These are phyloP conservation scores for Adelognathus sp. DNA, from an alignment of 2,888 invertebrate species.

Conservation along the genomic window DNA sequence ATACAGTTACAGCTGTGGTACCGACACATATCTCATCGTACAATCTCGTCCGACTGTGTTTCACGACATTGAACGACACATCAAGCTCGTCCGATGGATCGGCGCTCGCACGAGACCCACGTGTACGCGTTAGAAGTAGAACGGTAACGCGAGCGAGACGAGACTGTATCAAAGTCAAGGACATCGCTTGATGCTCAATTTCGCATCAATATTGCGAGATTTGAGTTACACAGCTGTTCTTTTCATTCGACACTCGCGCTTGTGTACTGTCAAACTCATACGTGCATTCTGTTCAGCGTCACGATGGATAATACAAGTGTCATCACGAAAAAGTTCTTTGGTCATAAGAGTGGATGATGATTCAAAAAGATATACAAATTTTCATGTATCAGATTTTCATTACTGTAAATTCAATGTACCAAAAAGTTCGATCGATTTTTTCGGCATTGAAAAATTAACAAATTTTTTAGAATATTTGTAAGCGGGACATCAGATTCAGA, in stretches of 20 bases:
- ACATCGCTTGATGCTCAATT: not conserved
- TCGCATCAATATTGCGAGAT: constrained; percentile 7
- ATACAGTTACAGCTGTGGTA: not conserved
- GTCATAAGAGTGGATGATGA: too few relatives aligned
- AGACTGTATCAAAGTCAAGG: constrained; percentile 37
- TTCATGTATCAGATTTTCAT: too few relatives aligned
- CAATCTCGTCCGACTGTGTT: not conserved
- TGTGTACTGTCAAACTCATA: too few relatives aligned
- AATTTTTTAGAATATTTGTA: too few relatives aligned
- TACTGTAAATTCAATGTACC: too few relatives aligned
- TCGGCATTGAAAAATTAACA: too few relatives aligned
- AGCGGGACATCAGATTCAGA: too few relatives aligned
- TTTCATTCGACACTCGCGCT: not conserved
- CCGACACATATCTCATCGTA: not conserved
- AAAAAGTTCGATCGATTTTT: too few relatives aligned
- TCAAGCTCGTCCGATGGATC: not conserved
- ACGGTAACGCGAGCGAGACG: constrained; percentile 2
- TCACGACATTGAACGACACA: not conserved
- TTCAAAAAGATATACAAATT: too few relatives aligned
- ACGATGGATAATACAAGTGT: too few relatives aligned
- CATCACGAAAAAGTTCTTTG: too few relatives aligned
- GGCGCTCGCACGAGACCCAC: not conserved
- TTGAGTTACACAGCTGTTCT: not conserved
- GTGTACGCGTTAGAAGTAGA: not conserved
- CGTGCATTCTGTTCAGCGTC: too few relatives aligned